A percentile compares a stretch with the other conserved stretches of the same genome.
Conservation (phyloP, 2,113 vertebrate genomes). For the Silurus meridionalis region DNA sequence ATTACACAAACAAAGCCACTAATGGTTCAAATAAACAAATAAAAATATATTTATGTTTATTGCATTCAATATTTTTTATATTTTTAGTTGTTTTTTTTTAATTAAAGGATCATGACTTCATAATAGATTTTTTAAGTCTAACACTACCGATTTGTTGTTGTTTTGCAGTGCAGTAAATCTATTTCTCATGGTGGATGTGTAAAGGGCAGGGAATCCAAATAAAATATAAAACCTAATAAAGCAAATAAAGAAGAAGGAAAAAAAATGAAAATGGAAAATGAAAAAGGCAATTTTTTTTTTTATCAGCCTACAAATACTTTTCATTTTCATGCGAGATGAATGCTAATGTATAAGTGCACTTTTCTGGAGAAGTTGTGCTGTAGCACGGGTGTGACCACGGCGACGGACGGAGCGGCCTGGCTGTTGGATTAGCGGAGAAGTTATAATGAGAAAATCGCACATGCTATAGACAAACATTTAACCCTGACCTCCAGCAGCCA, state of each 20-base stretch:
- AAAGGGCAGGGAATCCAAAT: background rate
- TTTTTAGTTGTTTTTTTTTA: background rate
- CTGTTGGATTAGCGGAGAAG: background rate
- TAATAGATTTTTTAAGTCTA: background rate
- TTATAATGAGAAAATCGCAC: background rate
- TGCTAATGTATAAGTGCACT: background rate
- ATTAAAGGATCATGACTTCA: background rate
- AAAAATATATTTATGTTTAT: background rate
- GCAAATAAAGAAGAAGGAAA: background rate
- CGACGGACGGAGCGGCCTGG: background rate
- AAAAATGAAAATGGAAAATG: background rate
- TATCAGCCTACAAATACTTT: background rate
- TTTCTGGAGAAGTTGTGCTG: background rate
- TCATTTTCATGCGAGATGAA: background rate
- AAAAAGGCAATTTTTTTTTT: background rate
- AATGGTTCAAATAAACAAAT: background rate
- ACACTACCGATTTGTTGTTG: background rate
- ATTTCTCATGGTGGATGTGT: background rate
- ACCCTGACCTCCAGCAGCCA: background rate
- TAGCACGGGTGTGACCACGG: background rate
- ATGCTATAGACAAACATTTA: background rate
- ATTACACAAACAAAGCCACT: background rate
- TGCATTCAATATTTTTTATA: background rate
- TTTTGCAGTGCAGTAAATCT: background rate
- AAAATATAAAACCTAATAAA: constrained; percentile 14